Percentiles rank a stretch among this genome's conserved stretches.
These are phyloP conservation scores for Heliconius hermathena DNA, from an alignment of 1,140 invertebrate species.

Conservation along the genomic window DNA sequence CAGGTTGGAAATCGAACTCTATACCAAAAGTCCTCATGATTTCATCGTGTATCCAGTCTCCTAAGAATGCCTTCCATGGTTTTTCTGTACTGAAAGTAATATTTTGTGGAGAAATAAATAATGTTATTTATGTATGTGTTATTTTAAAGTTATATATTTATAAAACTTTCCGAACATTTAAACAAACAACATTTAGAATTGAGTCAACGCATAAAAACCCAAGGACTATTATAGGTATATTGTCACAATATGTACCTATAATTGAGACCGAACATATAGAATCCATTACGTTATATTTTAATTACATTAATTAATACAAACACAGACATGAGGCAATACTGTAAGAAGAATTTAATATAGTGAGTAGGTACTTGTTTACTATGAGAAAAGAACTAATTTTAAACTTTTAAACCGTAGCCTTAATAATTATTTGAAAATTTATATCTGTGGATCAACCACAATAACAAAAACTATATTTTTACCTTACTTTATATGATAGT, in stretches of 20 bases:
- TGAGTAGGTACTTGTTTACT: neutral
- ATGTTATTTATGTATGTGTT: neutral
- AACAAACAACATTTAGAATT: neutral
- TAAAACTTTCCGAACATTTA: too few relatives aligned
- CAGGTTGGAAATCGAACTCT: conserved; percentile 84
- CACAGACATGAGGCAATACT: neutral
- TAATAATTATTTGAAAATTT: too few relatives aligned
- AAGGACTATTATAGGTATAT: neutral
- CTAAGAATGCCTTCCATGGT: conserved; percentile 89
- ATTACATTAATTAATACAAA: too few relatives aligned
- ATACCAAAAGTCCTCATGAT: conserved; percentile 87
- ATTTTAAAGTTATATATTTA: too few relatives aligned
- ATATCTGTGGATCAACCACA: too few relatives aligned
- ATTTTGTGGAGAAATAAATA: conserved; percentile 31
- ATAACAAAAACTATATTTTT: too few relatives aligned
- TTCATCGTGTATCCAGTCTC: conserved; percentile 85
- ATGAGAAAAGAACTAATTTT: too few relatives aligned
- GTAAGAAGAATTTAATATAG: neutral
- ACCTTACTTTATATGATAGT: too few relatives aligned
- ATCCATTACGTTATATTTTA: neutral
- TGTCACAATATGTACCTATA: neutral
- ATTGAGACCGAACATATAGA: neutral
- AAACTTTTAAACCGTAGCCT: too few relatives aligned
- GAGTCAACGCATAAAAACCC: neutral
- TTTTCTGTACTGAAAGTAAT: conserved; percentile 82